Conservation (phyloP, 2,113 vertebrate species). For the Chamaea fasciata region DNA sequence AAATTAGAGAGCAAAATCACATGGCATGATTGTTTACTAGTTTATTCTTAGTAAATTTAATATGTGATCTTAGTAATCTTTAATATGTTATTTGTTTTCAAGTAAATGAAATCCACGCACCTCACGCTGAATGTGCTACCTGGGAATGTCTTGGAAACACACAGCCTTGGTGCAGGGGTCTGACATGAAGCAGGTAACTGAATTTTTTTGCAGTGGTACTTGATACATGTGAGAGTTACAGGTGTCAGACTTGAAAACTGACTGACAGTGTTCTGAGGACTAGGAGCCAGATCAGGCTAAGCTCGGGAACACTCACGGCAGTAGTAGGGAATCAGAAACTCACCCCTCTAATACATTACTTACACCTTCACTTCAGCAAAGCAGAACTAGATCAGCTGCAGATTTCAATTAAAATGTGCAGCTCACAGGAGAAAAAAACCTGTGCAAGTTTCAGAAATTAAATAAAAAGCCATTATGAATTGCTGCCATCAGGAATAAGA, state of each 20-base stretch:
- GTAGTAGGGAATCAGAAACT: neutral
- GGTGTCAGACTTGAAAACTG: neutral
- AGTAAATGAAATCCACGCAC: neutral
- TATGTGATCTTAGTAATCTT: neutral
- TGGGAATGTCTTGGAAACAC: neutral
- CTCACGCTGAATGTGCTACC: neutral
- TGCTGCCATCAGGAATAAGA: neutral
- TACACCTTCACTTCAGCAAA: neutral
- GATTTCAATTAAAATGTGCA: neutral
- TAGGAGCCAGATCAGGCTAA: neutral
- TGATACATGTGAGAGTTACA: neutral
- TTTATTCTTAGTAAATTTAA: neutral
- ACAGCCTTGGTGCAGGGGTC: neutral
- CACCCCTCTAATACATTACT: neutral
- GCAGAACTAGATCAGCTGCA: neutral
- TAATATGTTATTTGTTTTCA: neutral
- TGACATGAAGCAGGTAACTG: neutral
- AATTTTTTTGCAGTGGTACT: neutral
- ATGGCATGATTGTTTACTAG: neutral
- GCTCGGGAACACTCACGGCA: neutral
- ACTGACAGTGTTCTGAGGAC: neutral
- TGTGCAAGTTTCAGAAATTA: neutral
- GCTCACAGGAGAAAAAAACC: neutral
- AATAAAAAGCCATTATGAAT: neutral
- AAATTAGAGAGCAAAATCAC: neutral